Base-by-base conservation (phyloP, 2,888 invertebrate species). In the Leptura quadrifasciata region DNA sequence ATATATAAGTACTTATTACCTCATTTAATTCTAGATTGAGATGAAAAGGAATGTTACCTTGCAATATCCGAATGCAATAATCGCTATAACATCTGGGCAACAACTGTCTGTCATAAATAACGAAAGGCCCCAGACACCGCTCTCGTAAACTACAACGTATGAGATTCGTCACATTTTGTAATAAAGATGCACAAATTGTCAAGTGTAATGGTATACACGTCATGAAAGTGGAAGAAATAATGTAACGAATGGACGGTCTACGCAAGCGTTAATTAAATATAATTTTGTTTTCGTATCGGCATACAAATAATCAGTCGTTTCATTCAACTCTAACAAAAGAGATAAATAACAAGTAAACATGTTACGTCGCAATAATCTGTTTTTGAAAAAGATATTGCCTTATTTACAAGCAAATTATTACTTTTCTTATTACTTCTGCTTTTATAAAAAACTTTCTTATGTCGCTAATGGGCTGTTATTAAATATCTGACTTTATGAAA, bases 261-360 rank as follows among this genome's bases (percentile, higher is more conserved):
- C 24, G 27, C 65, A n/a, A 2, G 3, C 52, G 15, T 20, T 24
- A 15, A 52, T 54, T 65, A 65, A 65, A 65, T 52, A 39, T 65
- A 65, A 65, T 54, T 65, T 54, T 54, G 65, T 65, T 65, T 65
- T 47, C 39, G 54, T 24, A 54, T 65, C n/a, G 60, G 31, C 60
- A 60, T 60, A n/a, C 24, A 60, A 60, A 65, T 65, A 65, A 65
- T 65, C 65, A 65, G 54, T 15, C 54, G 65, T 54, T 65, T 47
- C 65, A 65, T 65, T 65, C 65, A 54, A 54, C 65, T 65, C 65
- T 21, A 15, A 65, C 65, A 65, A 65, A 65, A 21, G 65, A 54
- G 54, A 65, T 54, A 65, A 65, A 65, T 65, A 54, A 65, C 65
- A 54, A 65, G 65, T 65, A 65, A 65, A 65, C 54, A 65, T 24